A percentile compares a stretch with the other conserved stretches of the same genome.
These are phyloP conservation scores for Anas acuta DNA, from an alignment of 2,797 vertebrate genomes.

Conservation along the genomic window DNA sequence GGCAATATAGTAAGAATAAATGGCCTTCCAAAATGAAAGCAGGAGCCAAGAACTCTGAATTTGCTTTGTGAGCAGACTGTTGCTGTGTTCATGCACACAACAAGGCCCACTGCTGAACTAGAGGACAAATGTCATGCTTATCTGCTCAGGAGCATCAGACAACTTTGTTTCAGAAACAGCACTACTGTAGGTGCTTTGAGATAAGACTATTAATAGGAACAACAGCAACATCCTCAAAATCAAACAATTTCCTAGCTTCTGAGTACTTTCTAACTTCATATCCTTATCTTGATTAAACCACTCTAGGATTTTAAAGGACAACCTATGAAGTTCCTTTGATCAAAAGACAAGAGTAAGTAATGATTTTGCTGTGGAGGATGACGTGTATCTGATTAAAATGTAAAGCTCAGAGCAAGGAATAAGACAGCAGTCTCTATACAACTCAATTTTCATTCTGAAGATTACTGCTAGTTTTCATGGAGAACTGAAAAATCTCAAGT, in stretches of 20 bases:
- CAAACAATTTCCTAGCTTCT: background rate
- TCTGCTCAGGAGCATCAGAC: background rate
- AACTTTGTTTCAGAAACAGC: background rate
- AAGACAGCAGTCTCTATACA: background rate
- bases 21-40: background rate
- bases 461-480: background rate
- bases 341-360: background rate
- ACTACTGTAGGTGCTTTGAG: background rate
- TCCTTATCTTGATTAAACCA: background rate
- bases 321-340: background rate
- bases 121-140: background rate
- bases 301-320: background rate
- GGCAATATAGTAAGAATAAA: background rate
- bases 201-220: background rate
- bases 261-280: background rate
- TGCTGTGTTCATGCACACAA: background rate
- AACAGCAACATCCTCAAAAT: background rate
- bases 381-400: background rate
- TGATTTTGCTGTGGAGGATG: background rate
- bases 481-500: slow-evolving; percentile 12
- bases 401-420: background rate
- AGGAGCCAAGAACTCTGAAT: background rate
- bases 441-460: background rate
- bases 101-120: background rate
- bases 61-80: background rate